Evolutionary conservation across 2,888 invertebrate genomes (phyloP).

Genomic region (Stegophylla sp.): DNA sequence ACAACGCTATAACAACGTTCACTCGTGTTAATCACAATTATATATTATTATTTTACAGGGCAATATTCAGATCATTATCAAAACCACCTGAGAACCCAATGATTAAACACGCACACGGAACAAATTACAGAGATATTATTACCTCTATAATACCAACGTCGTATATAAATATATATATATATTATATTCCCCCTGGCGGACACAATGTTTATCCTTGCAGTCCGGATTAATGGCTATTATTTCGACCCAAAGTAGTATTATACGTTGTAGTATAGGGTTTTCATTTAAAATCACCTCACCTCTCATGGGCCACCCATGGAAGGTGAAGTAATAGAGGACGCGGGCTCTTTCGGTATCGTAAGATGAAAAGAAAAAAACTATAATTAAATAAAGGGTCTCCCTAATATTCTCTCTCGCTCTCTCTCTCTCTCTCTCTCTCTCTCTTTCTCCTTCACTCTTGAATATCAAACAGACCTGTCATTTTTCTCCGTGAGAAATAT

Average conservation of each 20-base stretch:
- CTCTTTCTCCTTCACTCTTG: background rate
- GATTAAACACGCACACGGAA: conserved; percentile 16
- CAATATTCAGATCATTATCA: background rate
- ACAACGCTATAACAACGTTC: too few relatives aligned
- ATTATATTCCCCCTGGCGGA: background rate
- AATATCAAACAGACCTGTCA: conserved; percentile 24
- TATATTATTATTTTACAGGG: background rate
- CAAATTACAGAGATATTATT: conserved; percentile 24
- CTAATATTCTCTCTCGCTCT: background rate
- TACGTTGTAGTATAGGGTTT: conserved; percentile 17
- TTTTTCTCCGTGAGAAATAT: conserved; percentile 31
- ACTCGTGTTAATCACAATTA: background rate
- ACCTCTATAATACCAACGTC: background rate
- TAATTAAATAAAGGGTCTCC: conserved; percentile 37
- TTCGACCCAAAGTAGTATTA: conserved; percentile 4
- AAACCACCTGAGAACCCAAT: background rate
- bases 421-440: background rate
- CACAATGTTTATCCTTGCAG: conserved; percentile 28
- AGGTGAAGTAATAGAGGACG: background rate
- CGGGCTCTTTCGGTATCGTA: background rate
- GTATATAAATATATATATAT: conserved; percentile 1
- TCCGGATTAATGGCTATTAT: conserved; percentile 28
- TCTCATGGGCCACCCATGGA: conserved; percentile 39
- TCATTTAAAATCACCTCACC: conserved; percentile 44
- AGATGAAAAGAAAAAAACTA: conserved; percentile 18